These are phyloP conservation scores for Trichonephila inaurata DNA, from an alignment of 1,140 invertebrate genomes.

Conservation along the genomic window DNA sequence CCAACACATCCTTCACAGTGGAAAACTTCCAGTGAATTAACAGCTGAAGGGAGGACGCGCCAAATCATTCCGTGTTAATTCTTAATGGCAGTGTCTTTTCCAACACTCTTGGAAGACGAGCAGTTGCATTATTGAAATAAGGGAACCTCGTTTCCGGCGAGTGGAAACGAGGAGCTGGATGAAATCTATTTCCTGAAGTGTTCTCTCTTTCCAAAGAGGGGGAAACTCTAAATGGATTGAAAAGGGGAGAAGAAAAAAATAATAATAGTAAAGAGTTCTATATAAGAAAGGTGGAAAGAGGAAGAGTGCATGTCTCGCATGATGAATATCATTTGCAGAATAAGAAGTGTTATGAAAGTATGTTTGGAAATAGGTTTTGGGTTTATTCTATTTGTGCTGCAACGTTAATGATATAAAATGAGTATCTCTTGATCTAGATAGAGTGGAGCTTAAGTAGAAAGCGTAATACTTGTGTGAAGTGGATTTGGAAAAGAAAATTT, in stretches of 20 bases:
- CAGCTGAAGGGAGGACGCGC: neutral
- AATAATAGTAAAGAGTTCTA: neutral
- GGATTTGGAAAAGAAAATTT: too few relatives aligned
- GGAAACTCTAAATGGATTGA: neutral
- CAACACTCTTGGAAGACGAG: neutral
- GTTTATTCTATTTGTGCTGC: too few relatives aligned
- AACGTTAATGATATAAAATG: too few relatives aligned
- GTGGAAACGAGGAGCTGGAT: neutral
- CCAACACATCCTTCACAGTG: constrained; percentile 20
- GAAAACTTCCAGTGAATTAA: constrained; percentile 18
- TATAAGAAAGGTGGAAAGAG: neutral
- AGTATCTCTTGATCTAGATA: too few relatives aligned
- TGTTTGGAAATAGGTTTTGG: too few relatives aligned
- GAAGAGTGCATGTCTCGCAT: neutral
- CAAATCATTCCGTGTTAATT: constrained; percentile 5
- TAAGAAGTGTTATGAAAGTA: too few relatives aligned
- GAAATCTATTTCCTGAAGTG: neutral
- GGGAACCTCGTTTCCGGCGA: neutral
- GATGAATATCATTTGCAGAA: neutral
- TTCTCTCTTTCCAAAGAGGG: neutral
- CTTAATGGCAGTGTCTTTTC: neutral
- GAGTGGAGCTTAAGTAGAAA: too few relatives aligned
- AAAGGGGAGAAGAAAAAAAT: neutral
- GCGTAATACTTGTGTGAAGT: too few relatives aligned
- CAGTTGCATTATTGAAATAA: constrained; percentile 27